Evolutionary conservation across 2,113 vertebrate species (phyloP).

Genomic region (Tragulus kanchil): DNA sequence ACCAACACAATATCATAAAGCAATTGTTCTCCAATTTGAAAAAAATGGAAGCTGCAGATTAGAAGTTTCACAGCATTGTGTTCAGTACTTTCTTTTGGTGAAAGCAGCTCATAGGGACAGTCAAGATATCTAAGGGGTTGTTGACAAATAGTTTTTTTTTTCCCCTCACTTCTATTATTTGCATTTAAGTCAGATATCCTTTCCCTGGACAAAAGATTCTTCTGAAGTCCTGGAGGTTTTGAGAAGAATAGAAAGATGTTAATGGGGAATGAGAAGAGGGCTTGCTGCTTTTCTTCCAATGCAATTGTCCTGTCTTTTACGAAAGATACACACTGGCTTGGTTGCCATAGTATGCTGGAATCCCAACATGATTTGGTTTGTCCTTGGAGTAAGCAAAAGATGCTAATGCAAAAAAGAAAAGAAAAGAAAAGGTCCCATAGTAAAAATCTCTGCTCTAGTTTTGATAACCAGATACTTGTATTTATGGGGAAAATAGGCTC

Average conservation of each 20-base stretch:
- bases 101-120: not conserved
- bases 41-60: not conserved
- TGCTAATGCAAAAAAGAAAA: not conserved
- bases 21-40: not conserved
- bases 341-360: not conserved
- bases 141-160: not conserved
- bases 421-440: not conserved
- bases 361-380: slow-evolving; percentile 32
- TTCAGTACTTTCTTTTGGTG: not conserved
- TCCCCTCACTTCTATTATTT: not conserved
- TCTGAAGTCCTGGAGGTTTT: slow-evolving; percentile 44
- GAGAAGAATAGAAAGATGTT: slow-evolving; percentile 5
- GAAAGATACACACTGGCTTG: not conserved
- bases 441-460: slow-evolving; percentile 18
- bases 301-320: not conserved
- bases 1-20: not conserved
- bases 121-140: not conserved
- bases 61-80: not conserved
- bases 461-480: slow-evolving; percentile 11
- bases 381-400: slow-evolving; percentile 31
- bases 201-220: slow-evolving; percentile 23
- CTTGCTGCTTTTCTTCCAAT: not conserved
- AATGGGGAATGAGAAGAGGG: not conserved
- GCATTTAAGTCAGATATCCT: slow-evolving; percentile 37
- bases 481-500: not conserved